Base-by-base conservation (phyloP, 2,888 invertebrate genomes). In the Dicyrtomina minuta region DNA sequence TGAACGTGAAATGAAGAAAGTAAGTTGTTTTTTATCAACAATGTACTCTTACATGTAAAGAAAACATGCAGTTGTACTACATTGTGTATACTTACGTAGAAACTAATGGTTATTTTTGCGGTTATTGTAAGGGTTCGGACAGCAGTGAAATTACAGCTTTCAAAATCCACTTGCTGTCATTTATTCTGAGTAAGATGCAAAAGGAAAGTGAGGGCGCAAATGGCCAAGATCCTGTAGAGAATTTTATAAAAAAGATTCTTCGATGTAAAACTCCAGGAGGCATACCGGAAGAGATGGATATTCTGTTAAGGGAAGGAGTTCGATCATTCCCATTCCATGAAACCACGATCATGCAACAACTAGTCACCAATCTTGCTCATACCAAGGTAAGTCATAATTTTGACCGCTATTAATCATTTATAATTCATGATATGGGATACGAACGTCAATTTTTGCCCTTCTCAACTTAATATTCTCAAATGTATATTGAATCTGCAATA, bases 261-360 rank as follows among this genome's bases (percentile, higher is more conserved):
- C 87, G 86, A 80, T 92, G 88, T 51, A 74, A 75, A 66, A 70
- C 80, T 41, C 72, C 77, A 2, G 84, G 86, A 68, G 84, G 83
- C 2, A 82, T 83, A 13, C 84, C 88, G 75, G 87, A 84, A 79
- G 86, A 81, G 70, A 83, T 87, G 74, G 89, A 90, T 75, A 81
- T 84, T 20, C 89, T 96, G 79, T 83, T 99, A 5, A 88, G 93
- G 66, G 93, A 94, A 80, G 88, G 90, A 60, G 88, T 97, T 0
- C 86, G 93, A 72, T 91, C 93, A 80, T 99, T 96, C 81, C 94
- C 95, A 0, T 94, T 88, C 80, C 86, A 91, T 80, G 95, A 97
- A 80, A 91, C 93, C 78, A 90, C 92, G 12, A 88, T 97, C 39
- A 93, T 95, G 81, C 88, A 91, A 73, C 94, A 95, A 81, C 75